Conservation (phyloP, 2,113 vertebrate species). For the Myotis lucifugus region DNA sequence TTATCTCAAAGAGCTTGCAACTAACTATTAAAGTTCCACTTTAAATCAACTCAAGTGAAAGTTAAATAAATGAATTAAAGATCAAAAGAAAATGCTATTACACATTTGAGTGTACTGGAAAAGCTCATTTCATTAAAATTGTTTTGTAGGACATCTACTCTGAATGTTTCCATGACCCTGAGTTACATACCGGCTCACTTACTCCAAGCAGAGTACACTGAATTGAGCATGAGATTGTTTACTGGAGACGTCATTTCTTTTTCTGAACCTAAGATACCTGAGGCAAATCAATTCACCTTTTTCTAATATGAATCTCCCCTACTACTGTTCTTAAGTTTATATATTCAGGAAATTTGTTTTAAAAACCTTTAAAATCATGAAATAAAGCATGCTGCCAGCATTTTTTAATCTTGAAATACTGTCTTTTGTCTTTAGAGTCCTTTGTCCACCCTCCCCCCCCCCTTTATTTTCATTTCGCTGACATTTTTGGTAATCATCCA, state of each 20-base stretch:
- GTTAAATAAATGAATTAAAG: slow-evolving; percentile 68
- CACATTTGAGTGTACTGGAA: background rate
- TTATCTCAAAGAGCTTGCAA: slow-evolving; percentile 39
- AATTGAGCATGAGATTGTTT: background rate
- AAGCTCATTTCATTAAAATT: slow-evolving; percentile 58
- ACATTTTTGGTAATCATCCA: background rate
- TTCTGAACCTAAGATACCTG: background rate
- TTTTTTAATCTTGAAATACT: background rate
- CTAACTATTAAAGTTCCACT: slow-evolving; percentile 60
- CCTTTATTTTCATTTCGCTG: background rate
- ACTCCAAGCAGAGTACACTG: background rate
- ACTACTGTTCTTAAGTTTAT: background rate
- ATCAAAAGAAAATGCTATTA: slow-evolving; percentile 67
- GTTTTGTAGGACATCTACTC: slow-evolving; percentile 2
- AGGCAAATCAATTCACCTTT: slow-evolving; percentile 13
- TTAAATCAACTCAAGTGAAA: slow-evolving; percentile 54
- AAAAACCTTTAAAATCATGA: background rate
- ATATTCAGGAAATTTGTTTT: background rate
- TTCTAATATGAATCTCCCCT: background rate
- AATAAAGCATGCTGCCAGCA: background rate
- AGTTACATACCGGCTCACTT: background rate
- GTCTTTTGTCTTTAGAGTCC: background rate
- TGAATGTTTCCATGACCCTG: background rate
- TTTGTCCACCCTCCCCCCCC: rapidly evolving
- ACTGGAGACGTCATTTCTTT: slow-evolving; percentile 31